Conservation (phyloP, 2,113 vertebrate genomes). For the Todiramphus saurophagus region DNA sequence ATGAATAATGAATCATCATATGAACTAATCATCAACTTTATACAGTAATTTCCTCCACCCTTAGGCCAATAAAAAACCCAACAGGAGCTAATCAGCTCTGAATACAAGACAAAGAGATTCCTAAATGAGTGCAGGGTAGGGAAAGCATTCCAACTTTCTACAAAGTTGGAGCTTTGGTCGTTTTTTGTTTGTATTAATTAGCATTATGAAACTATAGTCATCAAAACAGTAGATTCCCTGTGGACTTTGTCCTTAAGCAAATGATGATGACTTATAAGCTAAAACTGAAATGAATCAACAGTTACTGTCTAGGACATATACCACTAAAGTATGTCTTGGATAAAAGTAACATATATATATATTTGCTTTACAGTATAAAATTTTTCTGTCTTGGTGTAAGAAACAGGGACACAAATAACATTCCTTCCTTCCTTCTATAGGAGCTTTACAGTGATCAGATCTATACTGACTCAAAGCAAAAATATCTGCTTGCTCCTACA, state of each 20-base stretch:
- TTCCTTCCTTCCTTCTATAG: background rate
- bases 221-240: background rate
- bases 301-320: background rate
- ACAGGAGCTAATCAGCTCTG: background rate
- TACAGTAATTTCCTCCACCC: background rate
- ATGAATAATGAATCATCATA: background rate
- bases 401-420: background rate
- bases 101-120: background rate
- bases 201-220: background rate
- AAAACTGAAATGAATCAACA: background rate
- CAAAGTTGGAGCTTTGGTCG: background rate
- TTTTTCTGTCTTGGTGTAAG: background rate
- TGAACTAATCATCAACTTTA: background rate
- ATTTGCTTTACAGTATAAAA: background rate
- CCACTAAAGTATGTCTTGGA: background rate
- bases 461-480: background rate
- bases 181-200: background rate
- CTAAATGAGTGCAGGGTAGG: background rate
- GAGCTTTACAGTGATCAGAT: background rate
- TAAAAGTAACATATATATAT: background rate
- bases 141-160: background rate
- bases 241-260: background rate
- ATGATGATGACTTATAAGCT: fast-evolving
- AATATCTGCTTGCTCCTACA: background rate
- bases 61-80: background rate